Evolutionary conservation across 1,140 invertebrate species (phyloP), one percentile per base, ranked within the genome.

Genomic region (Cydia amplana): DNA sequence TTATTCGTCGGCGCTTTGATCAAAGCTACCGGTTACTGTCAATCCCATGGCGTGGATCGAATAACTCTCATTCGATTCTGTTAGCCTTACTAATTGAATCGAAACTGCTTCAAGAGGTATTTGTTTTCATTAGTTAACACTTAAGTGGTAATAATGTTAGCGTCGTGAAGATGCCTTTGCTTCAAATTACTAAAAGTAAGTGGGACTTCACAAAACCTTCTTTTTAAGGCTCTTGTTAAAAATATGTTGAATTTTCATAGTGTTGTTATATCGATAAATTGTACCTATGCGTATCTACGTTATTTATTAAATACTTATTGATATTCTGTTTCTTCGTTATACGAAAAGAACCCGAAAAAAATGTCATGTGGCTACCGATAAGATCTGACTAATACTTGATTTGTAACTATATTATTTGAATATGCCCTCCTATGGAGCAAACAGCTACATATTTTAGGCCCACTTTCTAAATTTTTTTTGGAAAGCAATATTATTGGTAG

Each of bases 21-120:
- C 80, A 79, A 81, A 80, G 77, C 65, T 49, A 76, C 74, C 80
- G 74, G 70, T 76, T 74, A 73, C 75, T 36, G 43, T 74, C 77
- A 76, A 75, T 80, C 78, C 55, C 65, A 75, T 78, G 75, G 79
- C 81, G 70, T 80, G 75, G 74, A 77, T 78, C 75, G 77, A 84
- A 83, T 84, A 78, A 65, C 80, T 77, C 74, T 78, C 77, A 78
- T 79, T 79, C 77, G 78, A 76, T 74, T 75, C 55, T 46, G 79
- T 82, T 80, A 72, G 64, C 74, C 79, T 64, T 77, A 80, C 77
- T 81, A 85, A 83, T 82, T 85, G 80, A 81, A 83, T 77, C 74
- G 78, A 83, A 80, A 78, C 74, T 77, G 79, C 78, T 77, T 76
- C 55, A 18, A 75, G 79, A 64, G 73, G 76, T 79, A 85, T 83